Evolutionary conservation across 1,140 invertebrate species (phyloP), one percentile per base, ranked within the genome.

Genomic region (Chymomyza costata): DNA sequence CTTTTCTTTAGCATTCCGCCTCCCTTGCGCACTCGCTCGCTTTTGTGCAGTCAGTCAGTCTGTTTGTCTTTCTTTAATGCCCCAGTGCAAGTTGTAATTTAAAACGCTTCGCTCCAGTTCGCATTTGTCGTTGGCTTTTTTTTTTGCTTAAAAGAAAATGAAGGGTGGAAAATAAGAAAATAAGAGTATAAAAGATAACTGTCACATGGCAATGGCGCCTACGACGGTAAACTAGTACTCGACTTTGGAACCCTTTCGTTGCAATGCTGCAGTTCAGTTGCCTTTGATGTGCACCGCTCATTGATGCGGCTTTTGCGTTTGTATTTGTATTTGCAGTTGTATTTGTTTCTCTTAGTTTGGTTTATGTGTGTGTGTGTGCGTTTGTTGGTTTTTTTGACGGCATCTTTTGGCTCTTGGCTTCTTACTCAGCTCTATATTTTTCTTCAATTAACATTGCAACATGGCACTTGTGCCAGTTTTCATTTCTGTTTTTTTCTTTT

Each of bases 361-460:
- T n/a, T 16, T 25, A 21, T 28, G 17, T 10, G 10, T 10, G 18
- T 28, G 13, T 7, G 13, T 28, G 17, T 10, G 10, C 10, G 18
- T 28, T 15, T 7, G 13, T 8, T 3, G 0, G 21, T 28, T 31
- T 8, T 61, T 32, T 51, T 39, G 44, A 57, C 35, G n/a, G n/a
- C n/a, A n/a, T 54, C 37, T 54, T 46, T 54, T 48, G 40, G 18
- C 14, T 28, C 47, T 51, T 41, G 35, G 48, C 54, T 63, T 52
- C 51, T n/a, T n/a, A n/a, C n/a, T n/a, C n/a, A n/a, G n/a, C n/a
- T n/a, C n/a, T n/a, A n/a, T 63, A 63, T 63, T 63, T 63, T 56
- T 59, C 55, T 63, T 63, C 60, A 63, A 63, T 63, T 63, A 63
- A 63, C 60, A 63, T 59, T 63, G 60, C 60, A 63, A 63, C 60